Conservation (phyloP, 2,797 vertebrate species). For the Acrocephalus scirpaceus region DNA sequence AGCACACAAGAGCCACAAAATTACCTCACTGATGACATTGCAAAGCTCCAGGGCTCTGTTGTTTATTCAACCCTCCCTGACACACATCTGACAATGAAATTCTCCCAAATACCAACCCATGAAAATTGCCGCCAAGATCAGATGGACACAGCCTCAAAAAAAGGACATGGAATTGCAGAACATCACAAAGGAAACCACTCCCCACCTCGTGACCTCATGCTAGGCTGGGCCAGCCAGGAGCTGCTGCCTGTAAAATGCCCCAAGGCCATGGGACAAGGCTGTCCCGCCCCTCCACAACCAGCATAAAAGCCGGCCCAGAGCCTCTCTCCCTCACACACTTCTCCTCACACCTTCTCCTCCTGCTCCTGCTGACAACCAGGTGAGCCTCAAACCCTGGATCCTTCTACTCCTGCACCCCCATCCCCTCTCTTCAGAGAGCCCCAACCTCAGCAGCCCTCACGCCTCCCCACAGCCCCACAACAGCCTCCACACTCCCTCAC, state of each 20-base stretch:
- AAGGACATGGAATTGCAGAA: neutral
- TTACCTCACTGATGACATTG: neutral
- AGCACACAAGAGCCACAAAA: neutral
- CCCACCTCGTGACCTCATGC: neutral
- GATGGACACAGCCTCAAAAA: too few species aligned
- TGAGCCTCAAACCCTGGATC: neutral
- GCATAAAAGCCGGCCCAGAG: neutral
- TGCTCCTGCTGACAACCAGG: too few species aligned
- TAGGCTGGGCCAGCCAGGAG: neutral
- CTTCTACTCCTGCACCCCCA: neutral
- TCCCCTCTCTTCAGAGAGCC: neutral
- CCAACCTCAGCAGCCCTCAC: neutral
- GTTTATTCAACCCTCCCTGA: neutral
- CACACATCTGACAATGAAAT: neutral
- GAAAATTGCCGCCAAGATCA: neutral
- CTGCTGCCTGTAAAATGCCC: rapidly evolving
- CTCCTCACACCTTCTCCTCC: too few species aligned
- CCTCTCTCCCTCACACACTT: neutral
- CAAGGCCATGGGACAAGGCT: too few species aligned
- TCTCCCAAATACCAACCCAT: neutral
- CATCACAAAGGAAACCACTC: neutral
- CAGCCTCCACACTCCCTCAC: neutral
- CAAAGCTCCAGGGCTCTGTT: rapidly evolving
- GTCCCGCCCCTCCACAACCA: rapidly evolving
- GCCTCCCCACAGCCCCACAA: neutral